Percentiles rank a stretch among this genome's conserved stretches.
Evolutionary conservation across 2,888 invertebrate species (phyloP).

Genomic region (Ichneumoninae sp.): DNA sequence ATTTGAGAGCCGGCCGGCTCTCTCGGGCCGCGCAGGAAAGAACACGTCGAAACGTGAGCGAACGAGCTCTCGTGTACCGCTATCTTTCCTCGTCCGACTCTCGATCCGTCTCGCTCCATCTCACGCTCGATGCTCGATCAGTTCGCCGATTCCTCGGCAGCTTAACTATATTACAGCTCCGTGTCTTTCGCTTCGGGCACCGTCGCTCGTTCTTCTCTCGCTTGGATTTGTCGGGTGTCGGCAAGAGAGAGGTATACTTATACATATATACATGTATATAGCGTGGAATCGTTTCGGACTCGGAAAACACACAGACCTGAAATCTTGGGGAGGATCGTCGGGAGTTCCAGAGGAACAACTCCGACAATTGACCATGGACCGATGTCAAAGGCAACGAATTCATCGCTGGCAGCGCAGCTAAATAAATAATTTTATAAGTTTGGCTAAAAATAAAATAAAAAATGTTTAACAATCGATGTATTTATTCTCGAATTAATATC

Average conservation of each 20-base stretch:
- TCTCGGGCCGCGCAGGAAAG: constrained; percentile 20
- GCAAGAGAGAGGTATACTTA: constrained; percentile 47
- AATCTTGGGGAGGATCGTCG: not conserved
- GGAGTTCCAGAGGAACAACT: not conserved
- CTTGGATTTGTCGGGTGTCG: constrained; percentile 58
- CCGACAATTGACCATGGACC: not conserved
- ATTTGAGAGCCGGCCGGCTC: constrained; percentile 26
- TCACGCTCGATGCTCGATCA: constrained; percentile 22
- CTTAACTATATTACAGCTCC: constrained; percentile 9
- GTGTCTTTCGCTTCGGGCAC: constrained; percentile 2
- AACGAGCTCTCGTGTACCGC: constrained; percentile 50
- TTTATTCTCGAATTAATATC: not conserved
- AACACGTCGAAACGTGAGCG: constrained; percentile 51
- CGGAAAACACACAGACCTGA: not conserved
- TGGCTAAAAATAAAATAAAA: not conserved
- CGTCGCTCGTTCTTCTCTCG: not conserved
- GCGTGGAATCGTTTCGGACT: not conserved
- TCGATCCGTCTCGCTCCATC: constrained; percentile 17
- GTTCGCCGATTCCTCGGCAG: constrained; percentile 2
- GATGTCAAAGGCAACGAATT: not conserved
- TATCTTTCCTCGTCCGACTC: constrained; percentile 30
- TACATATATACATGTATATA: not conserved
- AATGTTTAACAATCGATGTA: not conserved
- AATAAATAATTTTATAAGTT: not conserved
- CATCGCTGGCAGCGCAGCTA: not conserved